phyloP scores from a whole-genome alignment of 2,888 invertebrate species.

The Megaustenia siamemsis region DNA sequence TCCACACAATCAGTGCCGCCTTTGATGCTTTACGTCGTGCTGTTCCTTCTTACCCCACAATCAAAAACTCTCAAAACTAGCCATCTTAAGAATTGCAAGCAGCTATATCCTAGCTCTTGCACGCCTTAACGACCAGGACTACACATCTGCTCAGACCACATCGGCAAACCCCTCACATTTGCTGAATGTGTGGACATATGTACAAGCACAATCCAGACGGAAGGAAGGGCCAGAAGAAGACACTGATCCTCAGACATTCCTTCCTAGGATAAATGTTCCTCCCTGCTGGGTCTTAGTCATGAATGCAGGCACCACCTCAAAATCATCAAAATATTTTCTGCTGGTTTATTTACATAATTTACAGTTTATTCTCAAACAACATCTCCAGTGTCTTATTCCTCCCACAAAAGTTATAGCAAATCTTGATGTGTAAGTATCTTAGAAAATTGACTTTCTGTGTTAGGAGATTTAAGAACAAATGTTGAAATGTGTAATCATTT shows the following conservation, averaged over 20 bases:
- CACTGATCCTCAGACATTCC: constrained; percentile 64
- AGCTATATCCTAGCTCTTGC: constrained; percentile 94
- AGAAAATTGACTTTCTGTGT: too few relatives aligned
- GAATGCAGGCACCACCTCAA: too few relatives aligned
- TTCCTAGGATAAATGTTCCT: neutral
- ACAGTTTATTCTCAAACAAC: too few relatives aligned
- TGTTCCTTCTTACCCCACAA: constrained; percentile 94
- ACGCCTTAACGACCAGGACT: constrained; percentile 87
- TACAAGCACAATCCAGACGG: constrained; percentile 94
- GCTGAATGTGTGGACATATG: constrained; percentile 90
- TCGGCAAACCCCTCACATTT: constrained; percentile 84
- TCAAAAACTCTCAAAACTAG: constrained; percentile 94
- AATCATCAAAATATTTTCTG: too few relatives aligned
- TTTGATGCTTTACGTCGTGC: constrained; percentile 92
- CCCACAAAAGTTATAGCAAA: too few relatives aligned
- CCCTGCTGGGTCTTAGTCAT: neutral
- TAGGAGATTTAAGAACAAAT: too few relatives aligned
- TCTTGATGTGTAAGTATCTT: too few relatives aligned
- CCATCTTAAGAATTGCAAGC: constrained; percentile 94
- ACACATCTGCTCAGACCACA: constrained; percentile 83
- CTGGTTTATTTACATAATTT: too few relatives aligned
- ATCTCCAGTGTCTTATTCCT: too few relatives aligned
- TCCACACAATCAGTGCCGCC: constrained; percentile 96
- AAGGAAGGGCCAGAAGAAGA: constrained; percentile 90
- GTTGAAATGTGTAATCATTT: too few relatives aligned